Evolutionary conservation across 1,140 invertebrate species (phyloP).

Genomic region (Zaprionus kolodkinae): DNA sequence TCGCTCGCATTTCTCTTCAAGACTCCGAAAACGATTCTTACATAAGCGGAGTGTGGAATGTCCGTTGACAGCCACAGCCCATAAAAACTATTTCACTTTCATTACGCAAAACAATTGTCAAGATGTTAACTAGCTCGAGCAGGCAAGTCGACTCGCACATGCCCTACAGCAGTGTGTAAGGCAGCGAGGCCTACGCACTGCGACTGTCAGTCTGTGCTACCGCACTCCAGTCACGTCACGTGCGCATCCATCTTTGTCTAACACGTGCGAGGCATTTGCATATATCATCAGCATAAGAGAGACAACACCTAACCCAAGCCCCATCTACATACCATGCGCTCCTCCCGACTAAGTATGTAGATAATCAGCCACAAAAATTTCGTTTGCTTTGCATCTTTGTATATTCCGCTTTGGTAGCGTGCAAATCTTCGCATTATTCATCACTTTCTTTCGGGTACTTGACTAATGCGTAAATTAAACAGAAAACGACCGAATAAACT

Average conservation of each 20-base stretch:
- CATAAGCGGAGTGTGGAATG: constrained; percentile 13
- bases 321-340: constrained; percentile 29
- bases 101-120: constrained; percentile 41
- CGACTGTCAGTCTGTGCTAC: background rate
- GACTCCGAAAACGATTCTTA: constrained; percentile 5
- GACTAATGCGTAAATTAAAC: constrained; percentile 78
- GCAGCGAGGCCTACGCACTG: constrained; percentile 3
- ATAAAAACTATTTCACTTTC: constrained; percentile 64
- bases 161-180: constrained; percentile 51
- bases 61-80: background rate
- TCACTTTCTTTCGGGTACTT: constrained; percentile 77
- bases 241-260: constrained; percentile 49
- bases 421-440: constrained; percentile 67
- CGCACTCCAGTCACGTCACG: constrained; percentile 34
- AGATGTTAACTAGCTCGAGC: constrained; percentile 12
- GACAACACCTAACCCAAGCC: constrained; percentile 13
- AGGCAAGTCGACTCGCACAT: constrained; percentile 33
- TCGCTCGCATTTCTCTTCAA: constrained; percentile 19
- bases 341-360: constrained; percentile 48
- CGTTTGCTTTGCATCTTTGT: constrained; percentile 63
- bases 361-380: constrained; percentile 58
- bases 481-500: constrained; percentile 34
- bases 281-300: constrained; percentile 44
- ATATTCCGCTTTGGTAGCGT: constrained; percentile 57
- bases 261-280: constrained; percentile 64